Evolutionary conservation across 2,888 invertebrate genomes (phyloP).

Genomic region (Drosophila greeni): DNA sequence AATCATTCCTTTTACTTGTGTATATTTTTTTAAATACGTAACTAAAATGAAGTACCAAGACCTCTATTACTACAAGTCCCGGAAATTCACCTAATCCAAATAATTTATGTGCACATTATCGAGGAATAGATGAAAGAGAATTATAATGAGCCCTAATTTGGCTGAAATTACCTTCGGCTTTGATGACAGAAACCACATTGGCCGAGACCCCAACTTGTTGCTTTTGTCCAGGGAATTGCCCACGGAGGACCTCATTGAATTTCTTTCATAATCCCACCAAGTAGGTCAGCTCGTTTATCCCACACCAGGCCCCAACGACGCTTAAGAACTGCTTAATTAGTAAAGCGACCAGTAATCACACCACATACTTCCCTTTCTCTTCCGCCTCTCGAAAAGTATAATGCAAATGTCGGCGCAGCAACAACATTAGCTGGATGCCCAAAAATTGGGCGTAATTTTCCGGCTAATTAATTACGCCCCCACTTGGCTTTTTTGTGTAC

Average conservation of each 20-base stretch:
- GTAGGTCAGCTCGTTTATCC: slow-evolving; percentile 23
- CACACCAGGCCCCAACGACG: slow-evolving; percentile 1
- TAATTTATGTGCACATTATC: neutral
- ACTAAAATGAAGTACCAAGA: too few species aligned
- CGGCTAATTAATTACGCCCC: slow-evolving; percentile 68
- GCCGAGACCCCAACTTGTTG: slow-evolving; percentile 16
- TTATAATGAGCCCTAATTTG: slow-evolving; percentile 2
- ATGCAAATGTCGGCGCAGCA: slow-evolving; percentile 37
- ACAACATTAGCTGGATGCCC: slow-evolving; percentile 27
- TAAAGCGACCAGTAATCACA: slow-evolving; percentile 60
- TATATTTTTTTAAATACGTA: too few species aligned
- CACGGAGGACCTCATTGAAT: slow-evolving; percentile 44
- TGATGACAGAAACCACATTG: neutral
- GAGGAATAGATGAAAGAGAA: slow-evolving; percentile 1
- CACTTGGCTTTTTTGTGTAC: slow-evolving; percentile 60
- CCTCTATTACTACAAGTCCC: too few species aligned
- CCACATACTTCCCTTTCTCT: slow-evolving; percentile 42
- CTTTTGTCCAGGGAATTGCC: neutral
- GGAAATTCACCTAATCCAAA: neutral
- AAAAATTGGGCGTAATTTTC: slow-evolving; percentile 42
- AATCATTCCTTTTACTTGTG: neutral
- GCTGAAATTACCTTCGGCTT: neutral
- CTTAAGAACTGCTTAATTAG: slow-evolving; percentile 62
- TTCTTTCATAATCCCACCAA: slow-evolving; percentile 16
- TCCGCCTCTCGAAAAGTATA: slow-evolving; percentile 33